Percentiles rank a stretch among this genome's conserved stretches.
phyloP scores from a whole-genome alignment of 2,113 vertebrate genomes.

The Telmatochromis bifrenatus region DNA sequence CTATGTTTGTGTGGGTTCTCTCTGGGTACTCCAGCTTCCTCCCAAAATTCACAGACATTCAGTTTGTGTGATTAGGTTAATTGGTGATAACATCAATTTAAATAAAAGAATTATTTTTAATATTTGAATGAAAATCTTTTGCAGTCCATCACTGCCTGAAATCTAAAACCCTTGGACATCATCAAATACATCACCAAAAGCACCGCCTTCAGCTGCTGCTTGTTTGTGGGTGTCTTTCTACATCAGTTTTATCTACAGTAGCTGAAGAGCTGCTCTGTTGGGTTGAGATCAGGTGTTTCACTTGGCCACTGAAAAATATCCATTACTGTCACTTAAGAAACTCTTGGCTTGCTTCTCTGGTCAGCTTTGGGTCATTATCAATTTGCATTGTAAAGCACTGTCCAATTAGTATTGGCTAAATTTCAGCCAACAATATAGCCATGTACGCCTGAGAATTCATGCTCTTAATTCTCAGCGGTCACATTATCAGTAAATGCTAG shows the following conservation, averaged over 20 bases:
- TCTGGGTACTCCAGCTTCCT: background rate
- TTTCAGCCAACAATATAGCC: background rate
- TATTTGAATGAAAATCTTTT: background rate
- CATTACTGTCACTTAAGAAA: background rate
- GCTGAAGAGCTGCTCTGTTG: background rate
- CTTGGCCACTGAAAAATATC: background rate
- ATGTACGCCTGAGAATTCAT: rapidly evolving
- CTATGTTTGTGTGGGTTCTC: background rate
- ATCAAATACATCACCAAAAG: background rate
- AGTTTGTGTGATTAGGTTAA: background rate
- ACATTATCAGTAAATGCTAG: background rate
- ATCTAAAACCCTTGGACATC: background rate
- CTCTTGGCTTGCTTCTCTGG: background rate
- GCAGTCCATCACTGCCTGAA: background rate
- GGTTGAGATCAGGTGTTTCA: background rate
- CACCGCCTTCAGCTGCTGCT: background rate
- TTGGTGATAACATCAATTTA: background rate
- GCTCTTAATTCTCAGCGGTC: background rate
- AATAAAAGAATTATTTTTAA: background rate
- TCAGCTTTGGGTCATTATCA: background rate
- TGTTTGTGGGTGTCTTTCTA: background rate
- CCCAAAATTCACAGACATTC: background rate
- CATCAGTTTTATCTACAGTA: background rate
- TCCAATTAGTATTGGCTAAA: background rate
- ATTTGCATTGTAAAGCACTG: background rate